These are phyloP conservation scores for Andrena fulva DNA, from an alignment of 2,888 invertebrate genomes.

Conservation along the genomic window DNA sequence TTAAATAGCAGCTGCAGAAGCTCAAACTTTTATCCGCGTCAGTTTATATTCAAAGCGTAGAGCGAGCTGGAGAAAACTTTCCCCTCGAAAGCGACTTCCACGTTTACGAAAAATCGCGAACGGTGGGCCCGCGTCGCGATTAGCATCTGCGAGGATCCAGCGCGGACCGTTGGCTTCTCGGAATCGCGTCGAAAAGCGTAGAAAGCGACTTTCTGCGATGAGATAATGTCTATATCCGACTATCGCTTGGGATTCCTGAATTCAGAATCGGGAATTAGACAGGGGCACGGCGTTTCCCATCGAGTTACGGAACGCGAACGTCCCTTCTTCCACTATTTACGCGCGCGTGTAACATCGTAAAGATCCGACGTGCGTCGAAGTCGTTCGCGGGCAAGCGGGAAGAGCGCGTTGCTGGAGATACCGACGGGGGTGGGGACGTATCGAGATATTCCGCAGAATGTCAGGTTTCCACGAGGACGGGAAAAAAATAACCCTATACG, in stretches of 20 bases:
- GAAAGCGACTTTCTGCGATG: constrained; percentile 18
- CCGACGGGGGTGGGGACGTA: constrained; percentile 1
- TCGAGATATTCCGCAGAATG: constrained; percentile 52
- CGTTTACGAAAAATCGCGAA: constrained; percentile 34
- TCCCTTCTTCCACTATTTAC: neutral
- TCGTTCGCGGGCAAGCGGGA: constrained; percentile 10
- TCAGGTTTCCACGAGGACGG: constrained; percentile 56
- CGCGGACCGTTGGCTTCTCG: constrained; percentile 12
- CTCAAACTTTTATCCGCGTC: no score
- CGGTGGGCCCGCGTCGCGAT: neutral
- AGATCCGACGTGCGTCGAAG: neutral
- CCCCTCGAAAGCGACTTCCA: neutral
- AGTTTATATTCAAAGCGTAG: no score
- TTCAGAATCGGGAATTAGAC: neutral
- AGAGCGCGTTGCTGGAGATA: constrained; percentile 24
- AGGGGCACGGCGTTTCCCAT: neutral
- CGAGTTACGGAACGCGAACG: neutral
- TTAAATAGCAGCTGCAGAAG: no score
- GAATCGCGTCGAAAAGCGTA: constrained; percentile 23
- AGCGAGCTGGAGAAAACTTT: no score
- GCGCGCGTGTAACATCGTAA: constrained; percentile 31
- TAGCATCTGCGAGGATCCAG: constrained; percentile 1
- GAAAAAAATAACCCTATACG: constrained; percentile 35
- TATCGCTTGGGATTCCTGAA: neutral
- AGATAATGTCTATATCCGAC: constrained; percentile 49